Percentiles rank a stretch among this genome's conserved stretches.
Evolutionary conservation across 2,113 vertebrate species (phyloP).

Genomic region (Forbesichthys agassizii): DNA sequence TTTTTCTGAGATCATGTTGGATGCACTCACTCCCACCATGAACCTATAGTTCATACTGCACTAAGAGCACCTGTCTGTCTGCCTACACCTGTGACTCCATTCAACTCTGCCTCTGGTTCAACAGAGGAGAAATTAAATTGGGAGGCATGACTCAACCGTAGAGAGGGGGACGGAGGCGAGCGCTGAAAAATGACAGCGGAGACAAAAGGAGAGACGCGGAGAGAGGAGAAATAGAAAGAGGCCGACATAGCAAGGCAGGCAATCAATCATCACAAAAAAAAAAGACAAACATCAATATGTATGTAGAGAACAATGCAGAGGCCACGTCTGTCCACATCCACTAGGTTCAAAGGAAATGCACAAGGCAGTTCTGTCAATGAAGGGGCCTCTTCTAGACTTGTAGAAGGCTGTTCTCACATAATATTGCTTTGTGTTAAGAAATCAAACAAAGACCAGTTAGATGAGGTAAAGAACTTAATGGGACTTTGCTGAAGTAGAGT

Average conservation of each 20-base stretch:
- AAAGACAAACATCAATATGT: slow-evolving; percentile 25
- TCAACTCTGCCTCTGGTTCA: not conserved
- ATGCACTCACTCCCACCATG: too few relatives aligned
- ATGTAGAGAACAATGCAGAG: slow-evolving; percentile 16
- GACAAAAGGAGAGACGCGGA: slow-evolving; percentile 29
- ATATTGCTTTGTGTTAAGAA: slow-evolving; percentile 8
- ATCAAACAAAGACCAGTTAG: slow-evolving; percentile 10
- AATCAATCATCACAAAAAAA: slow-evolving; percentile 41
- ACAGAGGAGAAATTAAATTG: not conserved
- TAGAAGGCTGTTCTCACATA: not conserved
- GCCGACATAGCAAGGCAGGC: slow-evolving; percentile 34
- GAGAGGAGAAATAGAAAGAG: slow-evolving; percentile 25
- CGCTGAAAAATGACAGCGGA: slow-evolving; percentile 8
- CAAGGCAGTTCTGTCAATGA: not conserved
- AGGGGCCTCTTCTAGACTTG: not conserved
- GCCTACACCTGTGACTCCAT: too few relatives aligned
- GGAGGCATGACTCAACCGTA: not conserved
- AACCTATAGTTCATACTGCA: too few relatives aligned
- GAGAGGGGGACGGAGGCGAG: slow-evolving; percentile 2
- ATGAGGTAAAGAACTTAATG: slow-evolving; percentile 18
- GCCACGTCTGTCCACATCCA: slow-evolving; percentile 1
- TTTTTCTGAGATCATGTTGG: too few relatives aligned
- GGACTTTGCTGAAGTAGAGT: not conserved
- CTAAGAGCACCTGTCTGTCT: too few relatives aligned
- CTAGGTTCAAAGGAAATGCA: slow-evolving; percentile 1